A percentile compares a stretch with the other conserved stretches of the same genome.
Evolutionary conservation across 2,888 invertebrate genomes (phyloP).

Genomic region (Melanostoma scalare): DNA sequence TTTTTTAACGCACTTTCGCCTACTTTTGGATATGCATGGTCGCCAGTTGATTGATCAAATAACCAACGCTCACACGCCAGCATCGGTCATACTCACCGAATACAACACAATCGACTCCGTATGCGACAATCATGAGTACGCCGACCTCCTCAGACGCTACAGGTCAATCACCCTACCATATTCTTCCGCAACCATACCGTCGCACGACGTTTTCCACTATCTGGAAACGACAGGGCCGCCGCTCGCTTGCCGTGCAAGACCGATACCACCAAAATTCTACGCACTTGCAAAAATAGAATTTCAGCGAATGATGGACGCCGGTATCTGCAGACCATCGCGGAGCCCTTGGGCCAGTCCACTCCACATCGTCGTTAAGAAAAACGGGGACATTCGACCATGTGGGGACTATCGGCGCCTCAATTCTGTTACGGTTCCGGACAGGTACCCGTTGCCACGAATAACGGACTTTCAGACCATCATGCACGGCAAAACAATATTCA

Average conservation of each 20-base stretch:
- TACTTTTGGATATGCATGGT: conserved; percentile 27
- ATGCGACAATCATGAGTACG: neutral
- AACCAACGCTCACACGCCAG: conserved; percentile 8
- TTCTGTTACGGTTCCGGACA: no score
- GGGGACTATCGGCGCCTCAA: no score
- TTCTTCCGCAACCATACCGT: neutral
- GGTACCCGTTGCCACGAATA: conserved; percentile 10
- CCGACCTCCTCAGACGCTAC: neutral
- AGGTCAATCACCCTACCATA: conserved; percentile 15
- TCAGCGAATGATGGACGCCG: conserved; percentile 6
- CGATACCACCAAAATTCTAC: conserved; percentile 18
- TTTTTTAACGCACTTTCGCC: conserved; percentile 20
- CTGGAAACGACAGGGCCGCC: conserved; percentile 20
- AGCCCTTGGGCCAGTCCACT: conserved; percentile 81
- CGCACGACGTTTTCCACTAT: conserved; percentile 6
- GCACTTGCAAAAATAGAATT: conserved; percentile 10
- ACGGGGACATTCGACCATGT: no score
- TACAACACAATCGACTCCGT: neutral
- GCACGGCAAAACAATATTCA: neutral
- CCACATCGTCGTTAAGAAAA: no score
- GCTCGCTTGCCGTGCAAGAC: conserved; percentile 18
- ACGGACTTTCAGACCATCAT: neutral
- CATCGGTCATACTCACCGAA: neutral
- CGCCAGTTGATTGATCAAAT: conserved; percentile 28
- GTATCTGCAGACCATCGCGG: conserved; percentile 79